Evolutionary conservation across 2,113 vertebrate genomes (phyloP).

Genomic region (Fukomys damarensis): DNA sequence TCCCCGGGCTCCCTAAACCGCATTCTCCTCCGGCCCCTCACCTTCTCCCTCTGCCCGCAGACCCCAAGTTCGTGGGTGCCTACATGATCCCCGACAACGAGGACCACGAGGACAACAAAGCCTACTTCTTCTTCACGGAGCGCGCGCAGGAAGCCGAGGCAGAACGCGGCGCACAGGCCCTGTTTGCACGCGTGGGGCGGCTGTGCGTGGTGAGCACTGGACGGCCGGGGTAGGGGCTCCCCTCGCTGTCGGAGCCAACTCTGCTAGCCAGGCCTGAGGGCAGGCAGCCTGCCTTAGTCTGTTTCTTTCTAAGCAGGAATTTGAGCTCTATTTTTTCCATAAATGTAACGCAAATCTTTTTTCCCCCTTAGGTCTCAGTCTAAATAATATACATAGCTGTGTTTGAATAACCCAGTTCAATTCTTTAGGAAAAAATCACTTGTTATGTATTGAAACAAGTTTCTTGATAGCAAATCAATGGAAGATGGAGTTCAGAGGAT

Average conservation of each 20-base stretch:
- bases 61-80: slow-evolving; percentile 95
- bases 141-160: slow-evolving; percentile 91
- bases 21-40: too few relatives aligned
- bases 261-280: too few relatives aligned
- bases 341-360: not conserved
- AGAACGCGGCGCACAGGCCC: slow-evolving; percentile 84
- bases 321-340: not conserved
- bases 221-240: too few relatives aligned
- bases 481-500: not conserved
- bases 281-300: too few relatives aligned
- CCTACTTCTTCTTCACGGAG: slow-evolving; percentile 98
- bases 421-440: not conserved
- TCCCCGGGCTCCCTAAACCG: too few relatives aligned
- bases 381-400: not conserved
- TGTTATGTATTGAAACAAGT: not conserved
- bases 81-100: slow-evolving; percentile 96
- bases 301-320: not conserved
- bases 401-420: not conserved
- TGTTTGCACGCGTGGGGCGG: slow-evolving; percentile 92
- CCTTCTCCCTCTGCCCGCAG: slow-evolving; percentile 80
- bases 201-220: slow-evolving; percentile 92
- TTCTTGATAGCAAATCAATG: not conserved
- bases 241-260: too few relatives aligned
- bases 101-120: slow-evolving; percentile 95
- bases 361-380: not conserved